Evolutionary conservation across 1,140 invertebrate genomes (phyloP), one percentile per base, ranked within the genome.

Genomic region (Microplitis demolitor): DNA sequence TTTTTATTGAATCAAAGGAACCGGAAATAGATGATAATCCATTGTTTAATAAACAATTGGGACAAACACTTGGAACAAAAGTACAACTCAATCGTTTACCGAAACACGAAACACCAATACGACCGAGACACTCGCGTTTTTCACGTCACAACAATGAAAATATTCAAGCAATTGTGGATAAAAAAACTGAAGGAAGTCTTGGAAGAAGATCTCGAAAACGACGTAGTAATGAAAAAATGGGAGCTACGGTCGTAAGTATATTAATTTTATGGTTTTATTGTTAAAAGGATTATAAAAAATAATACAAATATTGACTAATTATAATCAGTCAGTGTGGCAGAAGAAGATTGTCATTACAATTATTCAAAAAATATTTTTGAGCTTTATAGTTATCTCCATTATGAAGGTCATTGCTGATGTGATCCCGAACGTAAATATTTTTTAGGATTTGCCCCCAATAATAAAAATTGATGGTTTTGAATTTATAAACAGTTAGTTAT

Each of bases 231-330:
- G 89, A 89, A 77, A 89, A 88, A 79, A 84, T 87, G 78, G 86
- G 87, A n/a, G 84, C 85, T 0, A 87, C 85, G 71, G 87, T 89
- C 83, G 89, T 90, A 84, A 89, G 88, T 83, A 54, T 75, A 63
- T 73, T 75, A 61, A 24, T 73, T 68, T 74, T 51, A 50, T 60
- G 67, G 72, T 24, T 50, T 33, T 54, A 39, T 56, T 60, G 58
- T 45, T 53, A 11, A 45, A 61, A 45, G 13, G 14, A 62, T 53
- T 33, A 69, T 62, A 39, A 37, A 6, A 73, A 68, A 69, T 68
- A n/a, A 51, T n/a, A 37, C 0, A 0, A 33, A 9, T 45, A 37
- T 73, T 50, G 56, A 51, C 58, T 34, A 54, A 69, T 72, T 58
- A 35, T 64, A 66, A 80, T 75, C 78, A 83, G 82, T 81, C 82